Base-by-base conservation (phyloP, 2,113 vertebrate species). In the Phoxinus phoxinus region DNA sequence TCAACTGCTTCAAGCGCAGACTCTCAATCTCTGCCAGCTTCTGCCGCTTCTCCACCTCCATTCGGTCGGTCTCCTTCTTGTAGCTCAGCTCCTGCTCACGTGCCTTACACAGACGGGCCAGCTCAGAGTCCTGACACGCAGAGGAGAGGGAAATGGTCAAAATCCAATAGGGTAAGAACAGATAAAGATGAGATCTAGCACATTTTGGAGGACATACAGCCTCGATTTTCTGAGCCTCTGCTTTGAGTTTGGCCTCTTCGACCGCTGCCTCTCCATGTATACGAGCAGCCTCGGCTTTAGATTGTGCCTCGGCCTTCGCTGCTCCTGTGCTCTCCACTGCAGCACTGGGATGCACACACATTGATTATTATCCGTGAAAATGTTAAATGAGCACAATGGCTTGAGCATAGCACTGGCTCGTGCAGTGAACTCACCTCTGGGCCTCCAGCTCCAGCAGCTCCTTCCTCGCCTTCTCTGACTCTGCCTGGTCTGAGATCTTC, bases 361-460 rank as follows among this genome's bases (percentile, higher is more conserved):
- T 51, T 30, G 30, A 72, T 83, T 72, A 58, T 12, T 73, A 44
- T 35, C 30, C 13, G 5, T 19, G n/a, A 35, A 58, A 15, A 41
- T 1, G 12, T 72, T 37, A 37, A 17, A n/a, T 41, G 21, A 17
- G 56, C 32, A 61, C 53, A 78, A 10, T 7, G 59, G 53, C 11
- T 37, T 72, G 19, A 56, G 46, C 46, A 21, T 51, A 51, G 46
- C 74, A 53, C 19, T 53, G 27, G 8, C 15, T 46, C 15, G 53
- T 51, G 15, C 25, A 10, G 48, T 79, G 13, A 25, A 58, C 32
- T 59, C 58, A 98, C 97, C 97, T 97, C 88, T 96, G 93, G 0
- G 96, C 97, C 89, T 98, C 96, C 80, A 98, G 93, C 90, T 97
- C 96, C 91, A 98, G 91, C 86, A 97, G 95, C 41, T 96, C 95